Evolutionary conservation across 2,797 vertebrate species (phyloP), one percentile per base, ranked within the genome.

Genomic region (Hozukius guyotensis): DNA sequence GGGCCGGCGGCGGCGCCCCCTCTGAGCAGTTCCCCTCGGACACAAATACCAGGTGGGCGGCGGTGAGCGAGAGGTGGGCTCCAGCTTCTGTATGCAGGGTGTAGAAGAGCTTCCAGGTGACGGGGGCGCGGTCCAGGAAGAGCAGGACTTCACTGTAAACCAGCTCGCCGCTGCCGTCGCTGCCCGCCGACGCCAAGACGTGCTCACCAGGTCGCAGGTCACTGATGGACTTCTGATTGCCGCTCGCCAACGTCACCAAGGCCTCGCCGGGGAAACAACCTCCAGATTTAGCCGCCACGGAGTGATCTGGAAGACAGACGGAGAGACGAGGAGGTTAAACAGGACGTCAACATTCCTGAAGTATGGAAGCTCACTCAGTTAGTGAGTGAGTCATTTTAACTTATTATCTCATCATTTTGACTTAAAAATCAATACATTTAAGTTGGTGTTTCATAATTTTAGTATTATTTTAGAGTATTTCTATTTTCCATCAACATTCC

Each of bases 241-340:
- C 97, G 0, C 93, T 87, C 88, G 97, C 96, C 90, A 97, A 78
- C 3, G 90, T 97, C 18, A 97, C 96, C 87, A 91, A 88, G 0
- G 97, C 96, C 81, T 88, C 82, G 13, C 96, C 97, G 0, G 98
- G 98, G 88, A 99, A 99, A 94, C 98, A 99, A 64, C 98, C 98
- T 0, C 98, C 98, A 0, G 98, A 97, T 91, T 97, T 99, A 27
- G 97, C 97, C 0, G 98, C 98, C 0, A 97, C 96, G 0, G 98
- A 98, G 89, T 98, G 97, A 77, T 99, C 98, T 99, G 96, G 61
- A 71, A 82, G 70, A 88, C 8, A 75, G 67, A 85, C 42, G 42
- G 27, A 77, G 55, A 55, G 20, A 24, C n/a, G 1, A 11, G 12
- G n/a, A 6, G 46, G 29, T 72, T 16, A 53, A 2, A 57, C 4